Percentiles rank a stretch among this genome's conserved stretches.
These are phyloP conservation scores for Scortum barcoo DNA, from an alignment of 2,113 vertebrate species.

Conservation along the genomic window DNA sequence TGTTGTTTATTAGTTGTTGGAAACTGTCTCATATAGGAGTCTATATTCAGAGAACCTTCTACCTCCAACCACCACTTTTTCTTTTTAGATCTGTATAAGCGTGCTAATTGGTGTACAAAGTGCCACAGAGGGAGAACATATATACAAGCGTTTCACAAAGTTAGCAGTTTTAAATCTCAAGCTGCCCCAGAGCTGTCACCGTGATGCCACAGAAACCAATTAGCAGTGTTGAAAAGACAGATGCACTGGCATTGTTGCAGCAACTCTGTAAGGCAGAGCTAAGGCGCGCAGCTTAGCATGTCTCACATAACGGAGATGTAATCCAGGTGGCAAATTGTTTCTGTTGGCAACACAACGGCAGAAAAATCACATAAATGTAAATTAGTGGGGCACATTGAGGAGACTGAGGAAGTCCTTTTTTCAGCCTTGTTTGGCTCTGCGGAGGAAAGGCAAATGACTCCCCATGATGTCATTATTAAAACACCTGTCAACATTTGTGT, in stretches of 20 bases:
- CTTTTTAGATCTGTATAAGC: slow-evolving; percentile 13
- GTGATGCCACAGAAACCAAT: slow-evolving; percentile 59
- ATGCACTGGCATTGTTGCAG: slow-evolving; percentile 13
- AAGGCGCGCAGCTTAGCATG: slow-evolving; percentile 17
- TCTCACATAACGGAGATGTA: slow-evolving; percentile 23
- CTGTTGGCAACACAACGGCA: slow-evolving; percentile 39
- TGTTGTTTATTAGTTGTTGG: background rate
- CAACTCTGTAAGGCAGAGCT: background rate
- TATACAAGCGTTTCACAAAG: slow-evolving; percentile 4
- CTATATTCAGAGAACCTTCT: background rate
- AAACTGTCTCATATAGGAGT: background rate
- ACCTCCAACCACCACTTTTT: background rate
- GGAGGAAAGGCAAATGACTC: slow-evolving; percentile 39
- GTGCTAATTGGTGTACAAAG: slow-evolving; percentile 20
- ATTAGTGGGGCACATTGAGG: slow-evolving; percentile 17
- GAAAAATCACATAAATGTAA: slow-evolving; percentile 31
- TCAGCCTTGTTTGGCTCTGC: slow-evolving; percentile 21
- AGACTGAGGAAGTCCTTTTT: slow-evolving; percentile 36
- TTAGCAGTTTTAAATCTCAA: slow-evolving; percentile 15
- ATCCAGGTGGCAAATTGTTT: slow-evolving; percentile 63
- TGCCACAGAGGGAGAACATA: slow-evolving; percentile 13
- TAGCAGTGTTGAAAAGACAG: slow-evolving; percentile 53
- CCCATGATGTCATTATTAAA: slow-evolving; percentile 64
- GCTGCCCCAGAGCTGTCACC: slow-evolving; percentile 28
- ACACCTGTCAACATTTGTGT: slow-evolving; percentile 32